Conservation (phyloP, 2,888 invertebrate genomes). For the Pristionchus entomophagus region DNA sequence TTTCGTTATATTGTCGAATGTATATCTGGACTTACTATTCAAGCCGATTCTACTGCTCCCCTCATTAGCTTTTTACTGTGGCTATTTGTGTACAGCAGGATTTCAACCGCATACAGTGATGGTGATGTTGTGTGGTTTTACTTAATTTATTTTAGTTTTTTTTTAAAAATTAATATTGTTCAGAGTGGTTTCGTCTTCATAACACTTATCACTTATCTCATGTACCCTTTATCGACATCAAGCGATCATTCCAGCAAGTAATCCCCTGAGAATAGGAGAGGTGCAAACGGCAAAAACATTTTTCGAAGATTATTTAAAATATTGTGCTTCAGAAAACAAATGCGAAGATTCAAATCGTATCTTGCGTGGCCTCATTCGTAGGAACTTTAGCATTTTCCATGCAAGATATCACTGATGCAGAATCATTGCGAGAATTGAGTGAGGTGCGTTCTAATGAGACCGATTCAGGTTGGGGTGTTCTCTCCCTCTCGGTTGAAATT, state of each 20-base stretch:
- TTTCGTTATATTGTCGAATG: not conserved
- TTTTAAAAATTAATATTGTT: not conserved
- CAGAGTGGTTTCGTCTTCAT: not conserved
- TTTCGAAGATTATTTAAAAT: too few species aligned
- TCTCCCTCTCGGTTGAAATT: too few species aligned
- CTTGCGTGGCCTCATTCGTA: not conserved
- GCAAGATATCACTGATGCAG: not conserved
- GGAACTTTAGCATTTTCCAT: not conserved
- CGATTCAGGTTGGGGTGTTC: too few species aligned
- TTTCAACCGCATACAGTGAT: not conserved
- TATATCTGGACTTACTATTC: not conserved
- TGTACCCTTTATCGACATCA: not conserved
- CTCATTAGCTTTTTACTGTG: not conserved
- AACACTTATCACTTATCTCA: not conserved
- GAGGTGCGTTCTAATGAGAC: too few species aligned
- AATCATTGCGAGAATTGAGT: not conserved
- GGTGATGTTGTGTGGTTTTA: too few species aligned
- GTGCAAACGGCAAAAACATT: not conserved
- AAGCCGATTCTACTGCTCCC: not conserved
- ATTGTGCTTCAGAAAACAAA: not conserved
- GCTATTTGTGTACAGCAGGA: not conserved
- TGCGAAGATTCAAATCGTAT: not conserved
- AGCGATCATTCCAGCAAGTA: not conserved
- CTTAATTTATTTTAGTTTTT: not conserved
- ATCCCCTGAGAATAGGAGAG: not conserved